A percentile compares a stretch with the other conserved stretches of the same genome.
phyloP scores from a whole-genome alignment of 2,797 vertebrate species.

The Pseudomugil gertrudae region DNA sequence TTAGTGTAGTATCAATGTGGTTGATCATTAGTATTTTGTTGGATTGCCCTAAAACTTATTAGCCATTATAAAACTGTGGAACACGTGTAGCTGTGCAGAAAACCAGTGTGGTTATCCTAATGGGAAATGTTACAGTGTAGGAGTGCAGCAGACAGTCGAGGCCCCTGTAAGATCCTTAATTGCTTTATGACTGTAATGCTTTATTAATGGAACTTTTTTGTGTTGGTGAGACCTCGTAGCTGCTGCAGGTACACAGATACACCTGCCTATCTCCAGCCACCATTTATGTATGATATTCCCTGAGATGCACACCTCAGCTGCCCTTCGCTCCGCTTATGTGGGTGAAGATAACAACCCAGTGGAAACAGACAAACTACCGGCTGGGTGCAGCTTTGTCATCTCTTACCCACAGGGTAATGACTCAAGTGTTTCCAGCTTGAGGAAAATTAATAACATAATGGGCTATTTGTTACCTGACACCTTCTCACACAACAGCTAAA shows the following conservation, averaged over 20 bases:
- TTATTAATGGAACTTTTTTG: constrained; percentile 28
- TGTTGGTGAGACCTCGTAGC: constrained; percentile 13
- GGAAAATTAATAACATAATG: constrained; percentile 34
- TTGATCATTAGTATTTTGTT: constrained; percentile 77
- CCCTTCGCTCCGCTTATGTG: constrained; percentile 53
- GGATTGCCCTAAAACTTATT: constrained; percentile 50
- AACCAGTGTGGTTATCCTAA: neutral
- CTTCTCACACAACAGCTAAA: constrained; percentile 1
- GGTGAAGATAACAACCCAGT: constrained; percentile 51
- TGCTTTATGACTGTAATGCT: constrained; percentile 25
- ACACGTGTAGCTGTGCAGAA: constrained; percentile 1
- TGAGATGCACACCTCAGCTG: constrained; percentile 47
- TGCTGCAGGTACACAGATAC: constrained; percentile 39
- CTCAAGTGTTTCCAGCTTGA: constrained; percentile 12
- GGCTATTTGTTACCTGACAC: constrained; percentile 15
- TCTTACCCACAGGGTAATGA: constrained; percentile 44
- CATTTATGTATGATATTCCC: constrained; percentile 41
- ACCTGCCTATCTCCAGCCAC: constrained; percentile 53
- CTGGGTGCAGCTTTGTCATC: constrained; percentile 44
- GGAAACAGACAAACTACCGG: constrained; percentile 51
- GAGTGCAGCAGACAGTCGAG: constrained; percentile 3
- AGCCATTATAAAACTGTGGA: neutral
- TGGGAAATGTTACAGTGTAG: constrained; percentile 1
- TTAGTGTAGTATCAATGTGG: constrained; percentile 80
- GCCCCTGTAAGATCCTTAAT: constrained; percentile 33